These are phyloP conservation scores for Pecten maximus DNA, from an alignment of 2,888 invertebrate species.

Conservation along the genomic window DNA sequence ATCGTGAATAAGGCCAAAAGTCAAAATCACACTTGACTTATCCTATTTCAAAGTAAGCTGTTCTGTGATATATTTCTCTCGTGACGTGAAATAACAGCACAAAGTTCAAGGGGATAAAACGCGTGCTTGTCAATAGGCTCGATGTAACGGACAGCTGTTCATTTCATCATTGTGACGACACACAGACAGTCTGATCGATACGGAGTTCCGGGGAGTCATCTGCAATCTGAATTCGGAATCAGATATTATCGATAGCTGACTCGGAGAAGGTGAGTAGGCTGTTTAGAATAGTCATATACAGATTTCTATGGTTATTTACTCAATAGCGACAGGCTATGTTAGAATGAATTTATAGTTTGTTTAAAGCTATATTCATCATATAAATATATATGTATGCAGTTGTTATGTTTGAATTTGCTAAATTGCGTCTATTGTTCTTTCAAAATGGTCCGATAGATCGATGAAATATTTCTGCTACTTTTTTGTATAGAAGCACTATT, in stretches of 20 bases:
- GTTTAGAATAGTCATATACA: neutral
- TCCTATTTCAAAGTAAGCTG: neutral
- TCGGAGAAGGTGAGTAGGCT: neutral
- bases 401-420: no score
- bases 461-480: no score
- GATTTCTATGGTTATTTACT: neutral
- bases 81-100: neutral
- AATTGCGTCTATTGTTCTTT: no score
- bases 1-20: neutral
- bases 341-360: no score
- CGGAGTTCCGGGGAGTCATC: neutral
- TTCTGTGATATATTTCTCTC: neutral
- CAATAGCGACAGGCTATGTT: no score
- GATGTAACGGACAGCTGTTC: neutral
- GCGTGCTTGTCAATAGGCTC: neutral
- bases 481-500: no score
- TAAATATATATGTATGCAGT: no score
- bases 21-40: neutral
- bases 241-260: conserved; percentile 1
- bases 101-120: conserved; percentile 18
- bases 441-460: no score
- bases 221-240: neutral
- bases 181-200: neutral
- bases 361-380: no score
- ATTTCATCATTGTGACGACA: neutral